Base-by-base conservation (phyloP, 1,140 invertebrate species). In the Caerostris extrusa region DNA sequence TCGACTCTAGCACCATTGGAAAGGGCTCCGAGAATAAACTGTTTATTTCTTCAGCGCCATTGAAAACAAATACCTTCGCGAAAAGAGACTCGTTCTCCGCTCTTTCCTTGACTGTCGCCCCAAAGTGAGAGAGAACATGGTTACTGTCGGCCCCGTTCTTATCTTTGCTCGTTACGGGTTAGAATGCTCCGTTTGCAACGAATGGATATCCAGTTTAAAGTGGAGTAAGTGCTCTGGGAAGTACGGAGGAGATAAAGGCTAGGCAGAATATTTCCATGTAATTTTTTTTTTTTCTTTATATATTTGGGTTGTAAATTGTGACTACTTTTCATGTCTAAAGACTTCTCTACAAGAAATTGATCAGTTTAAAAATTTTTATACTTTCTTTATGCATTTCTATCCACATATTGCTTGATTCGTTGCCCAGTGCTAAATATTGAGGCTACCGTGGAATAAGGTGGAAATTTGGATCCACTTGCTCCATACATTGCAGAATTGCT, bases 11-110 rank as follows among this genome's bases (percentile, higher is more conserved):
- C 77, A 61, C 58, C 90, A 55, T 61, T 34, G 6, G 50, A 10
- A 92, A 82, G 19, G 14, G 8, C 77, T 92, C 81, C 14, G 67
- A 69, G 71, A 91, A 85, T 92, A 85, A 92, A 85, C 90, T 92
- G 90, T 92, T 92, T 92, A 92, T 92, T 92, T 92, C 90, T 85
- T 57, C 60, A 55, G 34, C 57, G 61, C 60, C 60, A 61, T 85
- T 92, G 81, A 92, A 92, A 92, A 92, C 90, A 92, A 92, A 92
- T 92, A 85, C 90, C 12, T 34, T 69, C 88, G 7, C 53, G 14
- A 56, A 10, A 34, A 85, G 61, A 8, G 60, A 91, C 34, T 53
- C 69, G 71, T 8, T 91, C 50, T 6, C 56, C 82, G 17, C 61
- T 53, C 53, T 56, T 91, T 91, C 69, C 61, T 56, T 34, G 7